These are phyloP conservation scores for Noctua janthina DNA, from an alignment of 2,888 invertebrate species.

Conservation along the genomic window DNA sequence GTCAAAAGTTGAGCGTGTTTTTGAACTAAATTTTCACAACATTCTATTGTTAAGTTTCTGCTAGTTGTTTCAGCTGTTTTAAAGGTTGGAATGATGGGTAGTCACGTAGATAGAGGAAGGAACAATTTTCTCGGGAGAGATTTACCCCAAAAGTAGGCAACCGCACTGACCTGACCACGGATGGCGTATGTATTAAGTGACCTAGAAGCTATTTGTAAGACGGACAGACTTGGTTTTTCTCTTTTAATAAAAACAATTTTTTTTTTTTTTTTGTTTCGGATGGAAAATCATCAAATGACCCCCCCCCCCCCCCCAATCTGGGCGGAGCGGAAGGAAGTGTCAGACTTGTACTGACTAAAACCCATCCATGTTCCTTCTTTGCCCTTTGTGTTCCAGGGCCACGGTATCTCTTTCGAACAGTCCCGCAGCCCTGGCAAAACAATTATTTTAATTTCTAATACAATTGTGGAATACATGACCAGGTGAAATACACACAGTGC, in stretches of 20 bases:
- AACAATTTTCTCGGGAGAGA: not conserved
- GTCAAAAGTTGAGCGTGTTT: slow-evolving; percentile 40
- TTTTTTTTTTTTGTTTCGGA: not conserved
- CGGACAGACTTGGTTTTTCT: not conserved
- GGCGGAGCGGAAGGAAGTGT: too few relatives aligned
- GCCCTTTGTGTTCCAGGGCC: too few relatives aligned
- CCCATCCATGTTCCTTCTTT: too few relatives aligned
- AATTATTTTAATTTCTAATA: not conserved
- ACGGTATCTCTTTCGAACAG: too few relatives aligned
- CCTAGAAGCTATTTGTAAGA: not conserved
- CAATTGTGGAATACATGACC: too few relatives aligned
- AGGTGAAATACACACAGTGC: too few relatives aligned
- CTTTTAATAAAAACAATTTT: not conserved
- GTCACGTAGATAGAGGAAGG: not conserved
- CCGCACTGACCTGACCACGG: not conserved
- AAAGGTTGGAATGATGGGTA: not conserved
- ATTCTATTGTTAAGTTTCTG: slow-evolving; percentile 4
- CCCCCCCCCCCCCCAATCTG: too few relatives aligned
- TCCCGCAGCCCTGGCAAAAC: too few relatives aligned
- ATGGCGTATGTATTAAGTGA: not conserved
- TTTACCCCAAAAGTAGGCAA: not conserved
- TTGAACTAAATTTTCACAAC: slow-evolving; percentile 10
- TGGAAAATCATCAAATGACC: too few relatives aligned
- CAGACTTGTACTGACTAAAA: too few relatives aligned
- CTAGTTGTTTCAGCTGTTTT: not conserved